Evolutionary conservation across 1,140 invertebrate species (phyloP), one percentile per base, ranked within the genome.

Genomic region (Leptinotarsa defecta): DNA sequence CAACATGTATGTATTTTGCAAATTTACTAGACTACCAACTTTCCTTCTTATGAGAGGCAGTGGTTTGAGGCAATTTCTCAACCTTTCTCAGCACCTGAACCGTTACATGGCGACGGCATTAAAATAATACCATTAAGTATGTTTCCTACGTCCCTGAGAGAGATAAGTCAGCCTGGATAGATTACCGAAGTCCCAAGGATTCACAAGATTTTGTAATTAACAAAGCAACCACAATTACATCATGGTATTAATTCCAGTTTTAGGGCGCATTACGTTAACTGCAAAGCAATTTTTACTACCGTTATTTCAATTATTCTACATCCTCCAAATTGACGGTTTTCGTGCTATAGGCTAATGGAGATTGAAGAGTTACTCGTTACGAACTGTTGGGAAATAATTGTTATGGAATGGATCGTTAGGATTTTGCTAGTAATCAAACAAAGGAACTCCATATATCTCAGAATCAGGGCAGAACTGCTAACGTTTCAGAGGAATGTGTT

Each of bases 141-240:
- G 13, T 57, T 5, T 57, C 4, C 52, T 57, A 15, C 52, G 52
- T 19, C 52, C 52, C n/a, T 57, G 15, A 57, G 4, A 1, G 52
- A 8, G 52, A 57, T 57, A 57, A 57, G 17, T 43, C 52, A 17
- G 5, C 13, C n/a, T 19, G 52, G 52, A 57, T 57, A 4, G n/a
- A 57, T 57, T 57, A 57, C 52, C 3, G 52, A 17, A 57, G 52
- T 19, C n/a, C 52, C 15, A 19, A 57, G 52, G 52, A 57, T 57
- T 57, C 52, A 19, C 52, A 19, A 57, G 52, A 57, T 57, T 57
- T 57, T 57, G 52, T 57, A 57, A 57, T 57, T 57, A 57, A 57
- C 52, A 57, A 57, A 57, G 52, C 52, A 57, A 57, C 52, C 52
- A 57, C 52, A 57, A 57, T 57, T 57, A 57, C 52, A 57, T 57